A percentile compares a stretch with the other conserved stretches of the same genome.
phyloP scores from a whole-genome alignment of 2,113 vertebrate species.

The Saguinus midas region DNA sequence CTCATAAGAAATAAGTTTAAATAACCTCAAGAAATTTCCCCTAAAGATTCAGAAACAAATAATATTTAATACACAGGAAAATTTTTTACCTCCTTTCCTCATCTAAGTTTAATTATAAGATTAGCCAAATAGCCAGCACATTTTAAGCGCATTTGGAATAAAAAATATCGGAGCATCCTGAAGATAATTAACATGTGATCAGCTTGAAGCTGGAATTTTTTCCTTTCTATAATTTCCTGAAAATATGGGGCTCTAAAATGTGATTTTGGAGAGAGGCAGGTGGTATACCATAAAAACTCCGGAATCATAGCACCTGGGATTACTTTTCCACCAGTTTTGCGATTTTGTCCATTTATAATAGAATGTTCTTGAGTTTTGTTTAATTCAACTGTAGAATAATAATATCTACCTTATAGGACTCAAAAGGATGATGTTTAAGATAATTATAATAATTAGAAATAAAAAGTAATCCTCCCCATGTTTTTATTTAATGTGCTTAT shows the following conservation, averaged over 20 bases:
- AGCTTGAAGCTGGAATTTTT: slow-evolving; percentile 29
- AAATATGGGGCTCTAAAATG: neutral
- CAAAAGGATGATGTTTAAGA: neutral
- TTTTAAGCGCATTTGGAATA: slow-evolving; percentile 50
- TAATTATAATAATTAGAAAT: neutral
- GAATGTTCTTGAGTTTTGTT: neutral
- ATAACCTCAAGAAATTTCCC: neutral
- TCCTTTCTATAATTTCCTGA: neutral
- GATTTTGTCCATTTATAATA: neutral
- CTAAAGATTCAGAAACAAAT: neutral
- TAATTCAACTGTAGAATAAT: slow-evolving; percentile 11
- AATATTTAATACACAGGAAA: slow-evolving; percentile 20
- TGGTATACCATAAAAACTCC: neutral
- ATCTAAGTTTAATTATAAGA: slow-evolving; percentile 27
- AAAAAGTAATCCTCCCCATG: neutral
- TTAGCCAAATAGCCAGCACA: slow-evolving; percentile 23
- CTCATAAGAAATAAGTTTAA: no score
- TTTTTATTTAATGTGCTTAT: neutral
- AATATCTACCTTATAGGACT: neutral
- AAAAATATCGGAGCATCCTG: slow-evolving; percentile 52
- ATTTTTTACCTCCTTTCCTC: neutral
- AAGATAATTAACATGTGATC: slow-evolving; percentile 44
- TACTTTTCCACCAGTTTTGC: slow-evolving; percentile 3
- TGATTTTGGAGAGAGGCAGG: neutral
- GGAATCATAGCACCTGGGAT: neutral